phyloP scores from a whole-genome alignment of 2,888 invertebrate genomes.

The Argyresthia goedartella region DNA sequence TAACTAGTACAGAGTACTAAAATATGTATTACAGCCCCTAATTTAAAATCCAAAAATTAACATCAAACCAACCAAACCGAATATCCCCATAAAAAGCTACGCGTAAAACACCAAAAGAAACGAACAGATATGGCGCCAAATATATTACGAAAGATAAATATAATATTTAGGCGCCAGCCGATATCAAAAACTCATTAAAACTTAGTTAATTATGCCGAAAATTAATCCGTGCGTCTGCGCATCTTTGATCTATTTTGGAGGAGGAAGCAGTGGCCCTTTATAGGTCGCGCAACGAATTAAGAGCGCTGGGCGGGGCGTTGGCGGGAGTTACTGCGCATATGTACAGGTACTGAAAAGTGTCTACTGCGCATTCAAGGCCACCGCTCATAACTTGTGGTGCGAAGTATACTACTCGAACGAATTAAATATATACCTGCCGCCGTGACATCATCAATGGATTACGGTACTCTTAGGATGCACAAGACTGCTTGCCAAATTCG shows the following conservation, averaged over 20 bases:
- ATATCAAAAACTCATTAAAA: conserved; percentile 28
- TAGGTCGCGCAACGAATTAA: too few species aligned
- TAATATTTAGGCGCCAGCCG: conserved; percentile 3
- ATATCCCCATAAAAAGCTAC: conserved; percentile 2
- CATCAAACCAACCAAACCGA: neutral
- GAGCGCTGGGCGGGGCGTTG: too few species aligned
- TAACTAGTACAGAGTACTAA: too few species aligned
- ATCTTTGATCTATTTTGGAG: conserved; percentile 49
- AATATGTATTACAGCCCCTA: neutral
- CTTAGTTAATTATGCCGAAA: conserved; percentile 35
- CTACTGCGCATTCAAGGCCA: too few species aligned
- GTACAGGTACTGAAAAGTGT: too few species aligned
- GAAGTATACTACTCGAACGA: conserved; percentile 7
- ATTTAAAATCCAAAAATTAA: neutral
- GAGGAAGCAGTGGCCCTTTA: conserved; percentile 30
- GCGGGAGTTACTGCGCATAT: too few species aligned
- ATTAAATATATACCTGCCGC: too few species aligned
- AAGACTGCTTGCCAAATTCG: too few species aligned
- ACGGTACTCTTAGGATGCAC: too few species aligned
- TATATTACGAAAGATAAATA: conserved; percentile 12
- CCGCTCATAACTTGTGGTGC: too few species aligned
- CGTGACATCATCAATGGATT: too few species aligned
- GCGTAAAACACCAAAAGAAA: conserved; percentile 26
- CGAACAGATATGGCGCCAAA: neutral
- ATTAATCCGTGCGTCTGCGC: conserved; percentile 28